Evolutionary conservation across 2,797 vertebrate species (phyloP).

Genomic region (Carapus acus): DNA sequence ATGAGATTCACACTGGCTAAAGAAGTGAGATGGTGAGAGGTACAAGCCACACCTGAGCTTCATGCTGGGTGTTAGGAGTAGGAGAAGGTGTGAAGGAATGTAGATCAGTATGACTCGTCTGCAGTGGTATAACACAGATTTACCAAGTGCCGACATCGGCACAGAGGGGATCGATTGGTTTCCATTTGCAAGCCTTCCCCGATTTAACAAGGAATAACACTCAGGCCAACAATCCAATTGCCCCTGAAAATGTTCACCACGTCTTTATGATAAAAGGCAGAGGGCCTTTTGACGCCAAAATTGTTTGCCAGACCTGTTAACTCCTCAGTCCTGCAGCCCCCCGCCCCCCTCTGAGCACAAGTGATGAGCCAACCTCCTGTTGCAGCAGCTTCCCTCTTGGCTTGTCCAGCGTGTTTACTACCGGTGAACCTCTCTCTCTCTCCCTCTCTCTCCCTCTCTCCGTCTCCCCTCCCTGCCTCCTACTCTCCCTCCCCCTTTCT

Average conservation of each 20-base stretch:
- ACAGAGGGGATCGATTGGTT: constrained; percentile 9
- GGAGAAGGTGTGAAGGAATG: background rate
- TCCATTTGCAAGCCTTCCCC: too few species aligned
- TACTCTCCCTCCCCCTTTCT: constrained; percentile 13
- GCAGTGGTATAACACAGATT: constrained; percentile 2
- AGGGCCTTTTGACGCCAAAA: background rate
- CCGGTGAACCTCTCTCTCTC: constrained; percentile 24
- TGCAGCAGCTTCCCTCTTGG: constrained; percentile 5
- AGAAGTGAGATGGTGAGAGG: too few species aligned
- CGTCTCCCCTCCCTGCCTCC: too few species aligned
- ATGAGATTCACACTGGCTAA: too few species aligned
- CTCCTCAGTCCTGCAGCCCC: background rate
- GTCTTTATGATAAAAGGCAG: background rate
- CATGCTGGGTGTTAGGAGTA: background rate
- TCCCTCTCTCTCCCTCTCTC: background rate
- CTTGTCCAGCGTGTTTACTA: constrained; percentile 40
- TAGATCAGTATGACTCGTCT: constrained; percentile 28
- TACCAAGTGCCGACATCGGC: constrained; percentile 2
- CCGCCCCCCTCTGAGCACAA: constrained; percentile 44
- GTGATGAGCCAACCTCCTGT: constrained; percentile 15
- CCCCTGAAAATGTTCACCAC: too few species aligned
- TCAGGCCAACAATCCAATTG: too few species aligned
- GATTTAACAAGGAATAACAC: too few species aligned
- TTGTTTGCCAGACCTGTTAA: background rate
- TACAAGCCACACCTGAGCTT: background rate